Evolutionary conservation across 1,140 invertebrate genomes (phyloP), one percentile per base, ranked within the genome.

Genomic region (Amphibalanus amphitrite): DNA sequence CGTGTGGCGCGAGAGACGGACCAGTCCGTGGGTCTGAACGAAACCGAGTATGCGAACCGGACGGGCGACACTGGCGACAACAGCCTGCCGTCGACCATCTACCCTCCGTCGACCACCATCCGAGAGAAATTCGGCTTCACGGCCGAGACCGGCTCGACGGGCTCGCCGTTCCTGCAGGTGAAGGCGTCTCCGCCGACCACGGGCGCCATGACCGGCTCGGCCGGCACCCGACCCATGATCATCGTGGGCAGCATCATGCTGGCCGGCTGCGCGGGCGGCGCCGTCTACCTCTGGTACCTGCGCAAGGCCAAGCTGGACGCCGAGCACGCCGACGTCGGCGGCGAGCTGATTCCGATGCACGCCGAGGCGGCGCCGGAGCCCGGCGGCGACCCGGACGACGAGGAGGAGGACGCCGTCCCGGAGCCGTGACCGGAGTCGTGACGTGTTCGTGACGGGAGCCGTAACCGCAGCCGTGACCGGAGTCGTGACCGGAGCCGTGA

Each of bases 121-220:
- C 47, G 47, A 6, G 13, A 13, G 47, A 20, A 17, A 20, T 3
- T 23, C 47, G 47, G 47, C 6, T 59, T 59, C 47, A 59, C 29
- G 20, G 70, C 3, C 1, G 73, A 71, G n/a, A 26, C 15, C 15
- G 28, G 28, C n/a, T 59, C n/a, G 29, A 72, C 64, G 26, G n/a
- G 23, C 23, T 70, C 72, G 23, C 28, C 47, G 1, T 71, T 70
- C 33, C 40, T 30, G 15, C 29, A 29, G 15, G n/a, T 59, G 17
- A 28, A 59, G 26, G 33, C 38, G 23, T 59, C 33, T 4, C 65
- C 73, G 17, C 69, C 71, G 29, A 28, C 64, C 25, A 30, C 28
- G 8, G 72, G 72, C 26, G 30, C 71, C 69, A 71, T 71, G 47
- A 47, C 30, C 13, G 69, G 70, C 47, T 70, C 29, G 13, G 59